A percentile compares a stretch with the other conserved stretches of the same genome.
Evolutionary conservation across 2,888 invertebrate genomes (phyloP).

Genomic region (Meganola albula): DNA sequence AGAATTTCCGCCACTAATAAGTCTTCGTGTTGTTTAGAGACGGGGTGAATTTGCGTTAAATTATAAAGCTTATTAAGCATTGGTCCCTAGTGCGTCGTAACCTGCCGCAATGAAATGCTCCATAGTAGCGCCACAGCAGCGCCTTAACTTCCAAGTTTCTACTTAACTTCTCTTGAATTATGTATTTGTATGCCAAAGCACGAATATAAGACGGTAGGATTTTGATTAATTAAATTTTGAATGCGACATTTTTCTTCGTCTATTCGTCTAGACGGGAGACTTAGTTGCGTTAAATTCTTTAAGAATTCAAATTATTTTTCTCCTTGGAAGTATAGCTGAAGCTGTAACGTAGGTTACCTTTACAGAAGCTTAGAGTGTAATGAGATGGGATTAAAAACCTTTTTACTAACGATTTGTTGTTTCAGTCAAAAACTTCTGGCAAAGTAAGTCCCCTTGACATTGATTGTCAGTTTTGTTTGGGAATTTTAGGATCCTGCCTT

Average conservation of each 20-base stretch:
- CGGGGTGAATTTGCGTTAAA: conserved; percentile 58
- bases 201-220: no score
- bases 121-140: conserved; percentile 27
- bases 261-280: conserved; percentile 20
- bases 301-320: conserved; percentile 14
- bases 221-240: conserved; percentile 47
- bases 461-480: neutral
- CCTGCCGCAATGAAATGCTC: conserved; percentile 57
- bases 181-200: conserved; percentile 41
- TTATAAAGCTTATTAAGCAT: conserved; percentile 73
- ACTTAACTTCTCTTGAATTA: conserved; percentile 37
- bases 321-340: conserved; percentile 4
- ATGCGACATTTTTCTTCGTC: conserved; percentile 28
- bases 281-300: conserved; percentile 19
- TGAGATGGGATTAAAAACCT: conserved; percentile 7
- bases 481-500: no score
- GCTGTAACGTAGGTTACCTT: neutral
- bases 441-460: conserved; percentile 11
- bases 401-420: neutral
- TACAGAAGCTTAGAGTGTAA: conserved; percentile 1
- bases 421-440: neutral
- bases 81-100: conserved; percentile 65
- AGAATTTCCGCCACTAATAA: conserved; percentile 50
- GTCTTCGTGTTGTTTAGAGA: conserved; percentile 42
- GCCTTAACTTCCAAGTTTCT: conserved; percentile 42